phyloP scores from a whole-genome alignment of 2,888 invertebrate genomes.

The Ferdinandea cuprea region DNA sequence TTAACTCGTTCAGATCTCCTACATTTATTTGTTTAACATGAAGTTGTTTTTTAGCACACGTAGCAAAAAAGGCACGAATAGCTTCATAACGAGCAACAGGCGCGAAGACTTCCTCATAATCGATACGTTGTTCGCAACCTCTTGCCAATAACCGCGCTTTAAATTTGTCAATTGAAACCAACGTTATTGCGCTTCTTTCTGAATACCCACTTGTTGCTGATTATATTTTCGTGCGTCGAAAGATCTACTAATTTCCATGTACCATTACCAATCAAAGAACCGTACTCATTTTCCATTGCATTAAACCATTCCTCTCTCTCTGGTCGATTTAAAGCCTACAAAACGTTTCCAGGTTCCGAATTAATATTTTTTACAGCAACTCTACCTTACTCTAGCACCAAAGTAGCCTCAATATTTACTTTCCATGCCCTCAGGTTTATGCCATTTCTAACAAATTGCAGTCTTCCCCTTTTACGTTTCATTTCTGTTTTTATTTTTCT shows the following conservation, averaged over 20 bases:
- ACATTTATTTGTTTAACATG: constrained; percentile 40
- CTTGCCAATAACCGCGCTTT: constrained; percentile 38
- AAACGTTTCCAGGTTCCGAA: constrained; percentile 4
- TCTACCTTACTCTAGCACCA: background rate
- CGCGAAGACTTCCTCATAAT: constrained; percentile 24
- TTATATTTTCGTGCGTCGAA: constrained; percentile 15
- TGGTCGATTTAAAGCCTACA: no score
- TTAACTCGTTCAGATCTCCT: no score
- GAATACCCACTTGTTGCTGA: constrained; percentile 45
- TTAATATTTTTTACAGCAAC: background rate
- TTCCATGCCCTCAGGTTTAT: background rate
- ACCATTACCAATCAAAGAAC: constrained; percentile 26
- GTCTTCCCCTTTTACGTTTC: background rate
- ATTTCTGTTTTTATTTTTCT: background rate
- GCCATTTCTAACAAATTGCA: constrained; percentile 3
- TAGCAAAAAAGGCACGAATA: constrained; percentile 24
- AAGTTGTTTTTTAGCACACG: constrained; percentile 2
- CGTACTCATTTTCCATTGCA: constrained; percentile 46
- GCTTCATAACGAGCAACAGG: constrained; percentile 36
- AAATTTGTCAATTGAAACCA: constrained; percentile 25
- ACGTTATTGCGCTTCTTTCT: constrained; percentile 11
- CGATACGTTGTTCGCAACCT: constrained; percentile 35
- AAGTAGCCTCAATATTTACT: background rate
- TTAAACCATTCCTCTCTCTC: constrained; percentile 28
- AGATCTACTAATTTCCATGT: constrained; percentile 43